phyloP scores from a whole-genome alignment of 2,113 vertebrate genomes.

The Lophotis ruficrista region DNA sequence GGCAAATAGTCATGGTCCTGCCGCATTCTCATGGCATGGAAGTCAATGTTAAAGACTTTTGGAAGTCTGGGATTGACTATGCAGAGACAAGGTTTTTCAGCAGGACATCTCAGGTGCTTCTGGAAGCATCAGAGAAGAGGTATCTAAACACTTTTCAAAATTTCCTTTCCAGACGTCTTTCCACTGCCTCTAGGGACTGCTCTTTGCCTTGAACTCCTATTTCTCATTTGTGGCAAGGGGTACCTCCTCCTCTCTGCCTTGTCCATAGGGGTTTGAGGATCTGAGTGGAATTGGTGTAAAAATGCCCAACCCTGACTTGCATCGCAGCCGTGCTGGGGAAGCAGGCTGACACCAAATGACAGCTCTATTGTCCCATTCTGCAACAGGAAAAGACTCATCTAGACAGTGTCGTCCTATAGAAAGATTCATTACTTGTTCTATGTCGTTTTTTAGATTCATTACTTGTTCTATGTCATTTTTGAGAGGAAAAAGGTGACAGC shows the following conservation, averaged over 20 bases:
- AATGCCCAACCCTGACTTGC: rapidly evolving
- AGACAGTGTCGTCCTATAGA: not conserved
- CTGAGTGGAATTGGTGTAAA: not conserved
- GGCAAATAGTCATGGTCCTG: rapidly evolving
- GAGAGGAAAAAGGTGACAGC: not conserved
- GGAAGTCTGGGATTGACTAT: not conserved
- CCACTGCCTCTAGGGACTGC: not conserved
- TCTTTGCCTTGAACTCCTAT: not conserved
- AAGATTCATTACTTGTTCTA: not conserved
- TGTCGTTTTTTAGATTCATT: not conserved
- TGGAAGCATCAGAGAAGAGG: rapidly evolving
- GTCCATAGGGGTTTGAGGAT: not conserved
- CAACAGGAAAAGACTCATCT: not conserved
- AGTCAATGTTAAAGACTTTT: not conserved
- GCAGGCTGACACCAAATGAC: not conserved
- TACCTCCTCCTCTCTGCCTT: not conserved
- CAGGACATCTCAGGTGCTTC: rapidly evolving
- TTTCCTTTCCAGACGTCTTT: not conserved
- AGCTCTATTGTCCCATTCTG: not conserved
- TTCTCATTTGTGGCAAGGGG: rapidly evolving
- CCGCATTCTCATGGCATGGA: not conserved
- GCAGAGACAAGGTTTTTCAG: not conserved
- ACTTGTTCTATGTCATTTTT: not conserved
- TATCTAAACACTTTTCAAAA: not conserved
- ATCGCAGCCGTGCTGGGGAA: not conserved